Conservation (phyloP, 2,888 invertebrate genomes). For the Prenolepis imparis region DNA sequence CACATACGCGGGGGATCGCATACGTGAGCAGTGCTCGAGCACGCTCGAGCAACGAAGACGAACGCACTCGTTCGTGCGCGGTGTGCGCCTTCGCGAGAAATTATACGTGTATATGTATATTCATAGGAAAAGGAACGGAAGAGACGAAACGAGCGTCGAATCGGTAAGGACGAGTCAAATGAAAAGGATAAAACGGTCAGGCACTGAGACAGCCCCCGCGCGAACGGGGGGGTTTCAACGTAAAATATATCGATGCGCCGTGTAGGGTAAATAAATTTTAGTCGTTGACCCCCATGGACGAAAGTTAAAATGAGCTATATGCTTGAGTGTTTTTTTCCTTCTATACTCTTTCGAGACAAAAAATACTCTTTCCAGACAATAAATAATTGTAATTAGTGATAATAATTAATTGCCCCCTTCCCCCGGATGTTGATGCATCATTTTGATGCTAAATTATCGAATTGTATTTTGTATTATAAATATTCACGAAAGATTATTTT, state of each 20-base stretch:
- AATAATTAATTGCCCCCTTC: not conserved
- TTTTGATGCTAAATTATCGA: not conserved
- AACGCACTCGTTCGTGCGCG: conserved; percentile 47
- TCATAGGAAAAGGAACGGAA: conserved; percentile 38
- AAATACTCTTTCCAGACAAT: too few species aligned
- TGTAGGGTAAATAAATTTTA: not conserved
- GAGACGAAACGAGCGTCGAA: conserved; percentile 31
- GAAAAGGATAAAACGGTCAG: conserved; percentile 11
- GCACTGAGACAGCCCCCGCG: not conserved
- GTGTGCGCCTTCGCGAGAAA: conserved; percentile 26
- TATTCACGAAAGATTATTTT: too few species aligned
- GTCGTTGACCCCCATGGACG: not conserved
- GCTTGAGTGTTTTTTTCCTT: not conserved
- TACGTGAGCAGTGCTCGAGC: conserved; percentile 58
- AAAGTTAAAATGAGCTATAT: not conserved
- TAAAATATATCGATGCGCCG: conserved; percentile 11
- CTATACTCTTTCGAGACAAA: not conserved
- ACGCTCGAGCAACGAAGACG: conserved; percentile 53
- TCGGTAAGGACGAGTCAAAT: conserved; percentile 18
- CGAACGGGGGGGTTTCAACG: conserved; percentile 30
- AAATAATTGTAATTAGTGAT: not conserved
- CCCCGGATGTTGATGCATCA: conserved; percentile 2
- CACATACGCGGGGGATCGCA: conserved; percentile 26
- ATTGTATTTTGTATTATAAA: not conserved
- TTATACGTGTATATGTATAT: conserved; percentile 43